Percentiles rank a stretch among this genome's conserved stretches.
Evolutionary conservation across 2,888 invertebrate species (phyloP).

Genomic region (Chouioia cunea): DNA sequence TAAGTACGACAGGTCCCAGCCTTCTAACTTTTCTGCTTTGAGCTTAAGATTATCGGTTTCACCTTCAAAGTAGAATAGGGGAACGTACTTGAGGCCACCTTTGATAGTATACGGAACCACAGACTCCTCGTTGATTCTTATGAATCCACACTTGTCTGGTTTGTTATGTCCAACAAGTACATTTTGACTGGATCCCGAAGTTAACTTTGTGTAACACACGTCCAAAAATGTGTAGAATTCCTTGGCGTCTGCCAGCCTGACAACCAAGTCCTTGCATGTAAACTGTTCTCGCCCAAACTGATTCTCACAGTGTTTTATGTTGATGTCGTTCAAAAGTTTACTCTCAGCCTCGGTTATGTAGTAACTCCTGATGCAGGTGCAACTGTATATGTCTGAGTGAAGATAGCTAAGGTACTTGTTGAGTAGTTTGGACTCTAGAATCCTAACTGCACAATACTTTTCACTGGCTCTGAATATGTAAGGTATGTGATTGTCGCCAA

Average conservation of each 20-base stretch:
- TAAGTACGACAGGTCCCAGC: constrained; percentile 92
- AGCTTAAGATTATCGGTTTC: constrained; percentile 92
- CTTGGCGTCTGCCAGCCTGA: constrained; percentile 87
- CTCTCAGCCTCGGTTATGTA: constrained; percentile 94
- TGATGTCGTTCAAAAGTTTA: constrained; percentile 91
- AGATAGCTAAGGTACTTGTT: constrained; percentile 90
- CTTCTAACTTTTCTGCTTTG: constrained; percentile 87
- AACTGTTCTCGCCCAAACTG: constrained; percentile 91
- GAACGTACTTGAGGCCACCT: constrained; percentile 88
- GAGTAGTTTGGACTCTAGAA: constrained; percentile 91
- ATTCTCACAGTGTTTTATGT: constrained; percentile 90
- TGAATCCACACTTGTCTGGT: constrained; percentile 88
- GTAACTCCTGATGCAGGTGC: constrained; percentile 92
- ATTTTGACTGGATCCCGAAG: constrained; percentile 77
- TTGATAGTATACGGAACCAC: constrained; percentile 93
- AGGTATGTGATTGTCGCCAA: constrained; percentile 89
- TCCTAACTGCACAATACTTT: constrained; percentile 92
- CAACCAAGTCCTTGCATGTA: constrained; percentile 90
- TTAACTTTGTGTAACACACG: constrained; percentile 87
- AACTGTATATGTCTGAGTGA: constrained; percentile 90
- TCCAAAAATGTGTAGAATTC: constrained; percentile 93
- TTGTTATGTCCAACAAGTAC: constrained; percentile 63
- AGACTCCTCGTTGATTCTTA: constrained; percentile 91
- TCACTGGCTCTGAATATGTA: constrained; percentile 87
- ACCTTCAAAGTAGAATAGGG: constrained; percentile 90